Percentiles rank a stretch among this genome's conserved stretches.
phyloP scores from a whole-genome alignment of 1,140 invertebrate genomes.

The Chelonus insularis region DNA sequence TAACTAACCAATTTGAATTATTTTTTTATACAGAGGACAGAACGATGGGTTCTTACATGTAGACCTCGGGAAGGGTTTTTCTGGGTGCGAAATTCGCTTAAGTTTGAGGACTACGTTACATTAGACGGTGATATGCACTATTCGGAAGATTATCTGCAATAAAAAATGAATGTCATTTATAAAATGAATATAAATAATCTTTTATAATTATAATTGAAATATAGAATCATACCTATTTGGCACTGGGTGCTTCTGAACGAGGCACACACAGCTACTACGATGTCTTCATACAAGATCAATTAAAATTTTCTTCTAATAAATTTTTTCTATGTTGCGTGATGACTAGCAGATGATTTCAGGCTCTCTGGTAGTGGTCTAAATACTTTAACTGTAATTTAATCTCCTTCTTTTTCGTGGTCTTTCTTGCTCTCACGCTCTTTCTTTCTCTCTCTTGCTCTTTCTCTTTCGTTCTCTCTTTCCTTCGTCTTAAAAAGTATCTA shows the following conservation, averaged over 20 bases:
- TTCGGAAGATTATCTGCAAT: slow-evolving; percentile 56
- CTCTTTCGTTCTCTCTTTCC: slow-evolving; percentile 19
- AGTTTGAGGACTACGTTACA: slow-evolving; percentile 51
- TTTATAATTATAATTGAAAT: too few species aligned
- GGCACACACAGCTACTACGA: slow-evolving; percentile 50
- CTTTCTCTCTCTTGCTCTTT: slow-evolving; percentile 22
- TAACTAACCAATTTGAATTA: slow-evolving; percentile 46
- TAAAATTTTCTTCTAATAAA: slow-evolving; percentile 52
- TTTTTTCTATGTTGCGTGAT: slow-evolving; percentile 50
- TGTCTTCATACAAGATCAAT: slow-evolving; percentile 48
- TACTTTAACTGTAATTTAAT: slow-evolving; percentile 29
- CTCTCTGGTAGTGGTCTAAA: slow-evolving; percentile 40
- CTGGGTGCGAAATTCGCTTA: slow-evolving; percentile 43
- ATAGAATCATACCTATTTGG: slow-evolving; percentile 59
- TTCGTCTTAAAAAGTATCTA: slow-evolving; percentile 35
- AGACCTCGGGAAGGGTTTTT: slow-evolving; percentile 42
- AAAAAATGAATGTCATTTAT: not conserved
- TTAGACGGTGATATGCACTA: slow-evolving; percentile 57
- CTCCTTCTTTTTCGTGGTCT: slow-evolving; percentile 3
- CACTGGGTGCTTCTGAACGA: slow-evolving; percentile 49
- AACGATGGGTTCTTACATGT: slow-evolving; percentile 53
- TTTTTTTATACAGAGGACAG: slow-evolving; percentile 57
- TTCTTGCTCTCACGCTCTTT: not conserved
- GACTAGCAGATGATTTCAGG: slow-evolving; percentile 54
- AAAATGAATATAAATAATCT: not conserved